Conservation (phyloP, 2,113 vertebrate genomes). For the Pteruthius melanotis region DNA sequence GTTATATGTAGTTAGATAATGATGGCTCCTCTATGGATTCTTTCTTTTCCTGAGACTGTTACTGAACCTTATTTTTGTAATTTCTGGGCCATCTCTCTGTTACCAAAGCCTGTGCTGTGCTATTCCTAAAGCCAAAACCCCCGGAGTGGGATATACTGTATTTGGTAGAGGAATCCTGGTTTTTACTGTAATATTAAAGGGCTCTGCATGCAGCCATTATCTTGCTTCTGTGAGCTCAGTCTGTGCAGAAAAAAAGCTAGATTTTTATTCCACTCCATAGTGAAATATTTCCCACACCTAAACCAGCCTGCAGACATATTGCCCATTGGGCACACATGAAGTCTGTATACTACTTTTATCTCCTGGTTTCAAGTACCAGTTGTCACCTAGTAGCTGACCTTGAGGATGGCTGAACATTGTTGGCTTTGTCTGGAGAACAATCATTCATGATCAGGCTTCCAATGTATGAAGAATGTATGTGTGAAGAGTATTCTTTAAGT, state of each 20-base stretch:
- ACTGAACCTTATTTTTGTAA: neutral
- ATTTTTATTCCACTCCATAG: neutral
- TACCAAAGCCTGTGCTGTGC: neutral
- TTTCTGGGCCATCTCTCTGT: neutral
- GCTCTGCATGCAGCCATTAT: neutral
- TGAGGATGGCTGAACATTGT: neutral
- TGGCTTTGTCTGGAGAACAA: neutral
- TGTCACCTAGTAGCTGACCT: neutral
- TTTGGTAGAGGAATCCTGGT: neutral
- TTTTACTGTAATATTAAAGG: neutral
- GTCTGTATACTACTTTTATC: neutral
- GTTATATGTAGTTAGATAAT: neutral
- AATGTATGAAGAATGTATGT: no score
- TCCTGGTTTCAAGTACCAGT: neutral
- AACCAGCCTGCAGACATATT: neutral
- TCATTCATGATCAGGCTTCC: neutral
- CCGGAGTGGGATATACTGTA: neutral
- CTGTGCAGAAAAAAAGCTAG: neutral
- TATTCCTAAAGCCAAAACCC: neutral
- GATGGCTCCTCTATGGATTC: neutral
- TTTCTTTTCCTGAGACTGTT: neutral
- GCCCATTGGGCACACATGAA: neutral
- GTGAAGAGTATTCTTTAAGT: neutral
- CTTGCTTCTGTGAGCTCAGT: neutral
- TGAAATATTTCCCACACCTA: neutral